Percentiles rank a stretch among this genome's conserved stretches.
Evolutionary conservation across 2,113 vertebrate species (phyloP).

Genomic region (Epinephelus fuscoguttatus): DNA sequence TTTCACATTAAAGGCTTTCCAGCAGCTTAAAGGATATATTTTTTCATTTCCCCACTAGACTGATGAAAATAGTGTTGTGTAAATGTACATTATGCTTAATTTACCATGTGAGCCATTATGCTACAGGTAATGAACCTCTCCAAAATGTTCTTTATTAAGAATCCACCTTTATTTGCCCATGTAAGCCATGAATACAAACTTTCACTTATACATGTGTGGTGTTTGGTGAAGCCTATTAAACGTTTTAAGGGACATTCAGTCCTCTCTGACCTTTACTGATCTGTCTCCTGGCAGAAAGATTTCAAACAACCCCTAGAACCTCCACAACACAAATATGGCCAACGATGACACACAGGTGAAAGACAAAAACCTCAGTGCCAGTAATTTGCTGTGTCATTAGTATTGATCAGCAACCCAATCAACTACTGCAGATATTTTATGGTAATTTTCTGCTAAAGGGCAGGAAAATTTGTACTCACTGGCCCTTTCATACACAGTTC

Average conservation of each 20-base stretch:
- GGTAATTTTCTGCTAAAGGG: background rate
- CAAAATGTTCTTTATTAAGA: background rate
- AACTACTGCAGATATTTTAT: background rate
- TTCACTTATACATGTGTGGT: background rate
- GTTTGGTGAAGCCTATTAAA: background rate
- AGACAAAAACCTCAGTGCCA: slow-evolving; percentile 1
- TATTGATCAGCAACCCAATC: too few relatives aligned
- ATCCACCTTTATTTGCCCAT: background rate
- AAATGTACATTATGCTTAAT: background rate
- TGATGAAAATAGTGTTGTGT: background rate
- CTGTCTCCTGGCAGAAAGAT: background rate
- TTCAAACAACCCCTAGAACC: background rate
- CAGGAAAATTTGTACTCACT: background rate
- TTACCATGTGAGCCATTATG: background rate
- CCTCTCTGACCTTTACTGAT: background rate
- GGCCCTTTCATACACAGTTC: slow-evolving; percentile 9
- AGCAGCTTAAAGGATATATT: background rate
- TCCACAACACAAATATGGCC: background rate
- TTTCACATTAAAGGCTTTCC: background rate
- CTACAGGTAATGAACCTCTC: background rate
- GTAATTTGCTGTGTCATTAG: slow-evolving; percentile 14
- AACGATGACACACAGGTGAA: slow-evolving; percentile 1
- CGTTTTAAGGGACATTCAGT: background rate
- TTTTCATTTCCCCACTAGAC: too few relatives aligned
- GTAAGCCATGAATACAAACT: background rate